Evolutionary conservation across 2,888 invertebrate species (phyloP).

Genomic region (Crocallis elinguaria): DNA sequence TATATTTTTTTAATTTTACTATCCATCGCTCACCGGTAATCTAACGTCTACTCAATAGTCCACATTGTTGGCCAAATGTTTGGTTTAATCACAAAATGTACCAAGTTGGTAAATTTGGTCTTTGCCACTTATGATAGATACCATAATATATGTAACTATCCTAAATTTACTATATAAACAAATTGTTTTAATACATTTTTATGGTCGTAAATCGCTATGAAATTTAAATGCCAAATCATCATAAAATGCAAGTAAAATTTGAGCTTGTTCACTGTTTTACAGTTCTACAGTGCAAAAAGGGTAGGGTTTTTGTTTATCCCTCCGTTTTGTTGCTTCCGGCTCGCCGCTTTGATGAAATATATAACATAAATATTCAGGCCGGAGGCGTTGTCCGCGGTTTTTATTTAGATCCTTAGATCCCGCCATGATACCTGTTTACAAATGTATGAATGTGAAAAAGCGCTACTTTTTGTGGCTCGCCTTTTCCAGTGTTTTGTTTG

Average conservation of each 20-base stretch:
- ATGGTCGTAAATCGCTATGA: too few relatives aligned
- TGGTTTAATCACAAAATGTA: too few relatives aligned
- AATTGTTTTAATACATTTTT: too few relatives aligned
- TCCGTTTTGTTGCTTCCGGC: constrained; percentile 56
- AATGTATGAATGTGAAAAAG: constrained; percentile 49
- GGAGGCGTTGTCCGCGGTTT: constrained; percentile 49
- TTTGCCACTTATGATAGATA: too few relatives aligned
- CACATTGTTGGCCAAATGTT: too few relatives aligned
- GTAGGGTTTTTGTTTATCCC: constrained; percentile 71
- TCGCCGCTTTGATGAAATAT: constrained; percentile 59
- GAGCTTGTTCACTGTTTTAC: constrained; percentile 5
- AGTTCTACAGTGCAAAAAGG: constrained; percentile 22
- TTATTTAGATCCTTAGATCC: constrained; percentile 51
- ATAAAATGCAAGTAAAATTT: too few relatives aligned
- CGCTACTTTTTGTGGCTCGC: constrained; percentile 35
- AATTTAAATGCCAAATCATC: neutral
- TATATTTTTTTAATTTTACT: too few relatives aligned
- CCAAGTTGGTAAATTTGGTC: too few relatives aligned
- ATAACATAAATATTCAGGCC: constrained; percentile 39
- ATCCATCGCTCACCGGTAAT: too few relatives aligned
- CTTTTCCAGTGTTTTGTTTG: constrained; percentile 24
- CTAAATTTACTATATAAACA: too few relatives aligned
- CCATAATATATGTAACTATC: too few relatives aligned
- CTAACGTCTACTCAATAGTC: too few relatives aligned
- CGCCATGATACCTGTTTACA: constrained; percentile 50